Evolutionary conservation across 2,113 vertebrate genomes (phyloP), one percentile per base, ranked within the genome.

Genomic region (Eudyptes chrysolophus): DNA sequence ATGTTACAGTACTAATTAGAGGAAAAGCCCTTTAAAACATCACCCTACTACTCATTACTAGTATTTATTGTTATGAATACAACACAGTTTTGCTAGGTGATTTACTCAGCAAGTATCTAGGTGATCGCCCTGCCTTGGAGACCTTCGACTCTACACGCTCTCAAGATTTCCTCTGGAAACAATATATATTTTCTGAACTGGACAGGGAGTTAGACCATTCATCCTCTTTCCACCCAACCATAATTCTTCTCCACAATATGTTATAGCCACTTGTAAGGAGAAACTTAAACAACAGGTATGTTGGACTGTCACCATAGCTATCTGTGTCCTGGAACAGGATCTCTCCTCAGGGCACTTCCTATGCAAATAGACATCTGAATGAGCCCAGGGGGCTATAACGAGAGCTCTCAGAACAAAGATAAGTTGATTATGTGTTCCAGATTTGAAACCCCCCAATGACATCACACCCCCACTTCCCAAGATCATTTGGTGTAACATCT

Each of bases 381-480:
- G 9, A 96, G 82, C 92, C 93, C 4, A 0, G 34, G 89, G 62
- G 74, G 49, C 71, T 92, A 93, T 54, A 89, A 85, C 2, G 2
- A 93, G 87, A 92, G 55, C 60, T 95, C 94, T 95, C 89, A 93
- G 89, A 97, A 94, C 89, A 97, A 97, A 97, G 96, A 96, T 97
- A 95, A 96, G 81, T 96, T 94, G 93, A 96, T 97, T 96, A 96
- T 97, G 93, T 92, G 93, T 97, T 97, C 96, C 96, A 97, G 96
- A 97, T 96, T 96, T 97, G 94, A 96, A 96, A 96, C 54, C 87
- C 96, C 93, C 89, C 82, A 87, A 96, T 96, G 96, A 97, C 89
- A 96, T 96, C 92, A 96, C 92, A 20, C 94, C 93, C 94, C 92
- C 97, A 95, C 89, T 97, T 97, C 96, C 97, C 94, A 83, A 97